phyloP scores from a whole-genome alignment of 2,888 invertebrate species.

The Cantharis flavilabris region DNA sequence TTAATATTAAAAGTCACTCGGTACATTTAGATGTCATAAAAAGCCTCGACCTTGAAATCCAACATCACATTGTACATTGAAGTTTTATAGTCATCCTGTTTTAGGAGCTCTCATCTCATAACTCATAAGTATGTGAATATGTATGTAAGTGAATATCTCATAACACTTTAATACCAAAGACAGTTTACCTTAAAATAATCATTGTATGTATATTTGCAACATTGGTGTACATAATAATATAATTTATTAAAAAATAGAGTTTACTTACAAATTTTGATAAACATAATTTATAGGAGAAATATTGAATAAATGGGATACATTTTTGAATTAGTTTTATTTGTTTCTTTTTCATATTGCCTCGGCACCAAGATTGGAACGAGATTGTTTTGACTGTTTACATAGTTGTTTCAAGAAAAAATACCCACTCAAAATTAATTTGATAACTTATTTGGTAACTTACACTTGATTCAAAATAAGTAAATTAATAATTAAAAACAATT shows the following conservation, averaged over 20 bases:
- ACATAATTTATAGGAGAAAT: not conserved
- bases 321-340: not conserved
- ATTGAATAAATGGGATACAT: not conserved
- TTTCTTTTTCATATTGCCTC: too few relatives aligned
- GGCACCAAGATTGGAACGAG: too few relatives aligned
- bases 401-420: too few relatives aligned
- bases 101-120: too few relatives aligned
- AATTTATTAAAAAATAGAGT: not conserved
- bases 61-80: not conserved
- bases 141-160: too few relatives aligned
- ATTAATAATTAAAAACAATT: too few relatives aligned
- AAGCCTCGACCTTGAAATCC: not conserved
- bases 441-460: too few relatives aligned
- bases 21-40: not conserved
- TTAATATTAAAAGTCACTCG: not conserved
- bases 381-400: too few relatives aligned
- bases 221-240: not conserved
- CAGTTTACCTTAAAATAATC: not conserved
- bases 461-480: too few relatives aligned
- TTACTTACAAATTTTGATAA: not conserved
- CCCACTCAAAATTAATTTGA: too few relatives aligned
- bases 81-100: not conserved
- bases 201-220: not conserved
- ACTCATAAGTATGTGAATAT: too few relatives aligned
- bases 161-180: not conserved